These are phyloP conservation scores for Drosophila seclusa DNA, from an alignment of 2,888 invertebrate species.

Conservation along the genomic window DNA sequence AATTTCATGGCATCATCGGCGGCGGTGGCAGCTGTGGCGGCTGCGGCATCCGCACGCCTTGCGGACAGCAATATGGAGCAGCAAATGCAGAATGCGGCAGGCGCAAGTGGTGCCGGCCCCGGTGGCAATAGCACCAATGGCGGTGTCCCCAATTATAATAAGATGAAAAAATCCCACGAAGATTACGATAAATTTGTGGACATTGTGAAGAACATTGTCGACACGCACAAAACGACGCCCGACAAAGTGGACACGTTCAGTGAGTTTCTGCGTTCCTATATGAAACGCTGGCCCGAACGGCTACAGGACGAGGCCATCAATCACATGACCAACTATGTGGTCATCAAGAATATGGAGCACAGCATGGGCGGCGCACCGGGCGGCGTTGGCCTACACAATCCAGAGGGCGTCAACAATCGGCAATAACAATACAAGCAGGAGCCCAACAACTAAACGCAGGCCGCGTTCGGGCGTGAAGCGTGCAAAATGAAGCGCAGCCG, in stretches of 20 bases:
- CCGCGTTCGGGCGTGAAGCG: slow-evolving; percentile 8
- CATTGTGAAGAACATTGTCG: slow-evolving; percentile 84
- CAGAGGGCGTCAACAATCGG: slow-evolving; percentile 83
- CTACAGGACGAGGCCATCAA: slow-evolving; percentile 84
- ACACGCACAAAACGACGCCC: slow-evolving; percentile 83
- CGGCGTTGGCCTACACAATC: slow-evolving; percentile 65
- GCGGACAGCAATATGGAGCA: slow-evolving; percentile 83
- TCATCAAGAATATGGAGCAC: slow-evolving; percentile 84
- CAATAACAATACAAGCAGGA: slow-evolving; percentile 84
- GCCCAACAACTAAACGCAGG: slow-evolving; percentile 70
- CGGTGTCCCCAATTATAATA: slow-evolving; percentile 80
- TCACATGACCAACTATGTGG: slow-evolving; percentile 84
- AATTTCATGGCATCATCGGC: slow-evolving; percentile 84
- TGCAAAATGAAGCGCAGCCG: slow-evolving; percentile 15
- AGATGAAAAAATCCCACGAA: slow-evolving; percentile 80
- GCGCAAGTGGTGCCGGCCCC: slow-evolving; percentile 69
- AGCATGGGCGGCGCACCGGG: slow-evolving; percentile 75
- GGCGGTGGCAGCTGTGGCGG: slow-evolving; percentile 82
- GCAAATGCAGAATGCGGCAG: slow-evolving; percentile 76
- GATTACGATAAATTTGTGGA: slow-evolving; percentile 84
- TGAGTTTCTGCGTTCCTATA: slow-evolving; percentile 83
- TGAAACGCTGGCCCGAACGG: slow-evolving; percentile 84
- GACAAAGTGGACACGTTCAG: slow-evolving; percentile 84
- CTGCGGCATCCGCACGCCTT: slow-evolving; percentile 81
- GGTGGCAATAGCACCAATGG: slow-evolving; percentile 80